Evolutionary conservation across 2,888 invertebrate genomes (phyloP).

Genomic region (Tinea pellionella): DNA sequence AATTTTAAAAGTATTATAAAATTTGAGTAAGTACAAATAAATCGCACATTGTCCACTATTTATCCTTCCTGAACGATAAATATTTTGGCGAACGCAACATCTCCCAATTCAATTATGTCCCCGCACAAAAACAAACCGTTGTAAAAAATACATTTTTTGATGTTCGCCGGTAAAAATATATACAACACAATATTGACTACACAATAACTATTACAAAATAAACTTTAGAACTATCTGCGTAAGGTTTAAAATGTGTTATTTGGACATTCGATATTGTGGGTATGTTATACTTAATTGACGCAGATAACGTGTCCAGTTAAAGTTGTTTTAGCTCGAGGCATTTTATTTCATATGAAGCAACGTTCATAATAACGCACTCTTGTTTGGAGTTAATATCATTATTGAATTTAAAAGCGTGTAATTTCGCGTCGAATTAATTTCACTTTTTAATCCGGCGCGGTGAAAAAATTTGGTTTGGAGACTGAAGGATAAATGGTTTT

Average conservation of each 20-base stretch:
- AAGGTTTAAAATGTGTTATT: not conserved
- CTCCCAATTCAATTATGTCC: conserved; percentile 9
- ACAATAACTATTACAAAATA: not conserved
- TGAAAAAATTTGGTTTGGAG: too few species aligned
- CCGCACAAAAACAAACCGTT: conserved; percentile 36
- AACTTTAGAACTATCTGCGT: not conserved
- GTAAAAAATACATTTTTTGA: conserved; percentile 45
- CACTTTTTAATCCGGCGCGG: not conserved
- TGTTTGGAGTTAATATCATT: not conserved
- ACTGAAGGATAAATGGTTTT: too few species aligned
- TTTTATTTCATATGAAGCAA: not conserved
- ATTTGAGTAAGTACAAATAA: conserved; percentile 17
- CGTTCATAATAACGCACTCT: not conserved
- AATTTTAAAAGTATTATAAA: not conserved
- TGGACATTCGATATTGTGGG: not conserved
- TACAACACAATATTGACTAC: not conserved
- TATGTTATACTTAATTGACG: not conserved
- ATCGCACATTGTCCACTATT: not conserved
- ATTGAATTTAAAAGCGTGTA: not conserved
- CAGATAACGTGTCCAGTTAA: not conserved
- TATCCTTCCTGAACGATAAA: not conserved
- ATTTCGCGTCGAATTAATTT: not conserved
- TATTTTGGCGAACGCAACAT: not conserved
- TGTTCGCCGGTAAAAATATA: conserved; percentile 23
- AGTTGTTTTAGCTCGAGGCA: not conserved